These are phyloP conservation scores for Agelaius tricolor DNA, from an alignment of 2,113 vertebrate species.

Conservation along the genomic window DNA sequence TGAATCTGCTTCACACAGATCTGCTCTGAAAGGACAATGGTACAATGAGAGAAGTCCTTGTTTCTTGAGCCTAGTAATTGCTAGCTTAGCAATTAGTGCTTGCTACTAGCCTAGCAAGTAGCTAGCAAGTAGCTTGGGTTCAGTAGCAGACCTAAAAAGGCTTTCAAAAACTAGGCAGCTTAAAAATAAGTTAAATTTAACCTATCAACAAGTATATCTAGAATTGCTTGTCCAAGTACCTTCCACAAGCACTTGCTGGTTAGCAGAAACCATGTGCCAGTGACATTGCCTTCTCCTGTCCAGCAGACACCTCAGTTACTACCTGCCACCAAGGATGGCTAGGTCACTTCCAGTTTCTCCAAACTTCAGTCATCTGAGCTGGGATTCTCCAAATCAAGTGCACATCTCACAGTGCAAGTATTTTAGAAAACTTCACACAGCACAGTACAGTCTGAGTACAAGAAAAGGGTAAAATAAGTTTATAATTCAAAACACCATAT, in stretches of 20 bases:
- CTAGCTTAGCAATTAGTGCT: too few species aligned
- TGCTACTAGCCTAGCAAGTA: neutral
- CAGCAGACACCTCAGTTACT: fast-evolving
- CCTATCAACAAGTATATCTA: neutral
- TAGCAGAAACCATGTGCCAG: neutral
- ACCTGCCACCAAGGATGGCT: fast-evolving
- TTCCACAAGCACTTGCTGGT: neutral
- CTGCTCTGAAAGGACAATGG: neutral
- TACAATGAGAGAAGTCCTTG: neutral
- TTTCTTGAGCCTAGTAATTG: neutral
- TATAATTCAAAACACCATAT: neutral
- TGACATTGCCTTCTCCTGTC: neutral
- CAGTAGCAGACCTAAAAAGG: neutral
- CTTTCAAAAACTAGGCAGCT: neutral
- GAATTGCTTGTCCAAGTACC: neutral
- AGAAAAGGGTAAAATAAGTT: neutral
- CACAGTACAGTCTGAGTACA: neutral
- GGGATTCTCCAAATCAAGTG: neutral
- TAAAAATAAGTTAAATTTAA: neutral
- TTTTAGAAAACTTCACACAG: neutral
- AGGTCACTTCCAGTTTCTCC: neutral
- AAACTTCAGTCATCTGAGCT: neutral
- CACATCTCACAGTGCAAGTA: neutral
- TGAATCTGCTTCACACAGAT: neutral
- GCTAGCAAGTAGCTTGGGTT: neutral